Evolutionary conservation across 1,140 invertebrate species (phyloP).

Genomic region (Oedothorax gibbosus): DNA sequence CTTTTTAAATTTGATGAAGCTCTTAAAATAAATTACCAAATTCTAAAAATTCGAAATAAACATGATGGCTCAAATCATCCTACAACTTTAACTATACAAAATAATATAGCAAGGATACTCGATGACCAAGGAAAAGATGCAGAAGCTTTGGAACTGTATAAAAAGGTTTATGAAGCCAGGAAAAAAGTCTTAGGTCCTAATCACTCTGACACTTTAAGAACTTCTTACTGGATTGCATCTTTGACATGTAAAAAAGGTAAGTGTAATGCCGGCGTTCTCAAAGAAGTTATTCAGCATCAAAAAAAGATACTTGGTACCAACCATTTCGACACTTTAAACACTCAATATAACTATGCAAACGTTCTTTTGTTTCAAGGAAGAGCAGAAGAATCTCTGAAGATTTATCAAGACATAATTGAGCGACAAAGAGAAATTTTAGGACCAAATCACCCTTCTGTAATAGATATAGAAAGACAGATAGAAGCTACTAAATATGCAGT

Average conservation of each 20-base stretch:
- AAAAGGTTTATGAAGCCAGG: constrained; percentile 63
- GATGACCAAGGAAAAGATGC: neutral
- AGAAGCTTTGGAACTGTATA: constrained; percentile 53
- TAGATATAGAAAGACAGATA: constrained; percentile 9
- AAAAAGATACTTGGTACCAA: constrained; percentile 43
- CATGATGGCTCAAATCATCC: neutral
- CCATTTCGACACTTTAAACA: constrained; percentile 56
- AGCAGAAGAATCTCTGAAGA: neutral
- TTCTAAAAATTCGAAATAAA: constrained; percentile 1
- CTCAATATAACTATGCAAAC: constrained; percentile 35
- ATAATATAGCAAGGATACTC: constrained; percentile 39
- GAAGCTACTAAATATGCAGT: neutral
- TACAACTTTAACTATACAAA: constrained; percentile 18
- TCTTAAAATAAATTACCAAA: constrained; percentile 43
- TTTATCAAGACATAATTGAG: constrained; percentile 29
- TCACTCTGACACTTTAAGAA: constrained; percentile 64
- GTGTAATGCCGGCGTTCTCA: constrained; percentile 22
- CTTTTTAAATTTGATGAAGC: constrained; percentile 63
- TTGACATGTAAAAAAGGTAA: constrained; percentile 51
- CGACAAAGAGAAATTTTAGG: constrained; percentile 14
- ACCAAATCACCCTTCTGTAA: constrained; percentile 1
- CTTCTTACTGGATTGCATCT: constrained; percentile 54
- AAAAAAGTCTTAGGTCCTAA: constrained; percentile 63
- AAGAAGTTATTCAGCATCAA: constrained; percentile 39
- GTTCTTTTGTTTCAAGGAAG: constrained; percentile 35